Base-by-base conservation (phyloP, 2,888 invertebrate species). In the Euzophera pinguis region DNA sequence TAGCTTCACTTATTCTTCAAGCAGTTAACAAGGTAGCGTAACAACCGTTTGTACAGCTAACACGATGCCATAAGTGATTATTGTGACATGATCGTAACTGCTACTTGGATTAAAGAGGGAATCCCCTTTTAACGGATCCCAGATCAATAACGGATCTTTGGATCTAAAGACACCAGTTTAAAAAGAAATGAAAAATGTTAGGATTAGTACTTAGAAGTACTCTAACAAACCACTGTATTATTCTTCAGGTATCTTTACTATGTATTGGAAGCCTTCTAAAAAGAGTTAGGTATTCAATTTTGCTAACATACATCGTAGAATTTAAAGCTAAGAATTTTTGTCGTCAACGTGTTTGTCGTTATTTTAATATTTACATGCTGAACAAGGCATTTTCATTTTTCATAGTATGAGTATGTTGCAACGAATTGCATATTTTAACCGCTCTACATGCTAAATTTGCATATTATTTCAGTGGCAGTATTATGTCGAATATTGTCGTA, bases 401-500 rank as follows among this genome's bases (percentile, higher is more conserved):
- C 22, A 22, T 3, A 22, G 22, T 22, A 22, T 5, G 8, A 10
- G 32, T 34, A n/a, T 34, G 14, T 13, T n/a, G 16, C 10, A 45
- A 45, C 32, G n/a, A 22, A 27, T 16, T 32, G 45, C 45, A 45
- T 29, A 32, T 34, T 45, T 45, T 32, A 34, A 14, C 32, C 32
- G 32, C 45, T 29, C 45, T 32, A 14, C 60, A 52, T 49, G 52
- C 48, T 49, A 54, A 54, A 51, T 53, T 32, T 47, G 47, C 50
- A 54, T 48, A 56, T 56, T 51, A 49, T 37, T 55, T 6, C 43
- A 51, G 50, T 27, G 48, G 50, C 35, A 37, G 43, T 7, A 22
- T n/a, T 9, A 22, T 42, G 37, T 37, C 12, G 5, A 10, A 16
- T 39, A 16, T 1, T 39, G 43, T 34, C 16, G 32, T 14, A 32